phyloP scores from a whole-genome alignment of 2,888 invertebrate genomes.

The Mythimna albipuncta region DNA sequence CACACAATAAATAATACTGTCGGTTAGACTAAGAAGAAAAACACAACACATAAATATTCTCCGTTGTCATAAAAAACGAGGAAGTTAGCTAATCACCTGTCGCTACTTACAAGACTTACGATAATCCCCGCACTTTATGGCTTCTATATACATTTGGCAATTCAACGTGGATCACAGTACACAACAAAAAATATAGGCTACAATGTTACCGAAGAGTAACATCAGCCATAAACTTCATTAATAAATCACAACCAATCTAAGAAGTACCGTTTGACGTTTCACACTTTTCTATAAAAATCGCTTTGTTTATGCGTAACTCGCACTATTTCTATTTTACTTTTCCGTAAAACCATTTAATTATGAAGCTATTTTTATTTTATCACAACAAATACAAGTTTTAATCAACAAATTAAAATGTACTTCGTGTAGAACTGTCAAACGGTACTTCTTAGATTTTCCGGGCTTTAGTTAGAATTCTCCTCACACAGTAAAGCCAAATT shows the following conservation, averaged over 20 bases:
- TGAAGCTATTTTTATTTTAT: no score
- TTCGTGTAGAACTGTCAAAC: no score
- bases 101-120: conserved; percentile 6
- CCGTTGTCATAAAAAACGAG: conserved; percentile 4
- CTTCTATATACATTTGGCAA: conserved; percentile 29
- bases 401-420: no score
- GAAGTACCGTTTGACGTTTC: no score
- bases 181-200: conserved; percentile 8
- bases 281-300: no score
- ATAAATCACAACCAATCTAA: no score
- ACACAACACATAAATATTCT: not conserved
- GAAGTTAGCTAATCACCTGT: conserved; percentile 28
- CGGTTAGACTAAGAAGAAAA: not conserved
- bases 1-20: not conserved
- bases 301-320: no score
- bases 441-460: no score
- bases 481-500: conserved; percentile 25
- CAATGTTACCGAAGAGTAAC: conserved; percentile 22
- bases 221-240: not conserved
- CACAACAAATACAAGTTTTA: no score
- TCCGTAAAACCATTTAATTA: no score
- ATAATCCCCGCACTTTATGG: conserved; percentile 34
- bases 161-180: conserved; percentile 3
- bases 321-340: no score
- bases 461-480: not conserved